These are phyloP conservation scores for Acridotheres tristis DNA, from an alignment of 2,797 vertebrate genomes.

Conservation along the genomic window DNA sequence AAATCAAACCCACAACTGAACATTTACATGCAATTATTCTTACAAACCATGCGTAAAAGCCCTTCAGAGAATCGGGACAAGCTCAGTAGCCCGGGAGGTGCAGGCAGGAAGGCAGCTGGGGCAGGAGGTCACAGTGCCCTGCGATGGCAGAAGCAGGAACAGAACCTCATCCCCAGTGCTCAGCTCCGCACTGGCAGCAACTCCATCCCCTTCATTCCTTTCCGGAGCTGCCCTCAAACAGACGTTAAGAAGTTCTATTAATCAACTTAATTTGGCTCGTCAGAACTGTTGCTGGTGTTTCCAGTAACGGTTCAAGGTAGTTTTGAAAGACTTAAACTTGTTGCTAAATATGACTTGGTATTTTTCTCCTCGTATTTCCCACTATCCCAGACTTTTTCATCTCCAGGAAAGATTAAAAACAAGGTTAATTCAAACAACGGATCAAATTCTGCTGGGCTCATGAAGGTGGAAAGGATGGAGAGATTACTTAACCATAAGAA, in stretches of 20 bases:
- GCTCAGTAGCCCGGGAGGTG: neutral
- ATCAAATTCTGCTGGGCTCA: neutral
- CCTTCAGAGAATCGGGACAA: neutral
- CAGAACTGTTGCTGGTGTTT: neutral
- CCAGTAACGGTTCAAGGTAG: neutral
- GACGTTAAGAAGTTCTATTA: neutral
- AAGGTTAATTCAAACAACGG: neutral
- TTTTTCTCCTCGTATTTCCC: neutral
- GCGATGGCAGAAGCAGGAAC: neutral
- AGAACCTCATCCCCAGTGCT: neutral
- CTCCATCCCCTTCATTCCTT: neutral
- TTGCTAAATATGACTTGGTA: neutral
- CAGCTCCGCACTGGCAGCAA: neutral
- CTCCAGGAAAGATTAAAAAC: neutral
- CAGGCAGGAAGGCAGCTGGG: neutral
- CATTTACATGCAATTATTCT: neutral
- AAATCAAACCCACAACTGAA: neutral
- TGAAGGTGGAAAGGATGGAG: neutral
- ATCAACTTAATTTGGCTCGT: neutral
- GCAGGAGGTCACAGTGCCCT: slow-evolving; percentile 18
- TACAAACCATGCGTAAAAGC: neutral
- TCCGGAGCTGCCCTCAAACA: neutral
- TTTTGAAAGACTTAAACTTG: neutral
- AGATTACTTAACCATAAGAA: neutral
- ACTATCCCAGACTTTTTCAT: neutral